phyloP scores from a whole-genome alignment of 2,797 vertebrate genomes.

The Scolopax bukidnonensis region DNA sequence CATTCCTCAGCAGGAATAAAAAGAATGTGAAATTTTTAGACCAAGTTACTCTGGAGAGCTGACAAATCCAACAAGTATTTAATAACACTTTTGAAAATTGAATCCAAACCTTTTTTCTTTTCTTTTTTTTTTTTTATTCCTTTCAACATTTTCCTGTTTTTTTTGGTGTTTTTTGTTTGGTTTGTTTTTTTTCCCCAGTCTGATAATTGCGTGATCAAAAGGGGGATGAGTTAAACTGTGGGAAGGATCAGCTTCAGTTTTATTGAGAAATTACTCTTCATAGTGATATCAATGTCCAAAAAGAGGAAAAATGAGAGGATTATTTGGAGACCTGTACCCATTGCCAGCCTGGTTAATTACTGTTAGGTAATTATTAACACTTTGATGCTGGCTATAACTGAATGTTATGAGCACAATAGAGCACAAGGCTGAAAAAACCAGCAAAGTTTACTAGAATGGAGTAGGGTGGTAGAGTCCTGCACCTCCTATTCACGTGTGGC shows the following conservation, averaged over 20 bases:
- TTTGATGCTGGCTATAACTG: neutral
- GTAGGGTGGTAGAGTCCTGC: neutral
- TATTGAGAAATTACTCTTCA: neutral
- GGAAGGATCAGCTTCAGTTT: neutral
- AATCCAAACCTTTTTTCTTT: neutral
- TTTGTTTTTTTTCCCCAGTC: neutral
- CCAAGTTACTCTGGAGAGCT: neutral
- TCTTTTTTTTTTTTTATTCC: neutral
- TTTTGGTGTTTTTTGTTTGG: neutral
- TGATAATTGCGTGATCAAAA: neutral
- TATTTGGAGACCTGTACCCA: neutral
- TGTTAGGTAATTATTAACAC: neutral
- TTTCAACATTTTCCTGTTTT: neutral
- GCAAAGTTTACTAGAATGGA: neutral
- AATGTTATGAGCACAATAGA: neutral
- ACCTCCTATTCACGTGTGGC: neutral
- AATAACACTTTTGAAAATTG: neutral
- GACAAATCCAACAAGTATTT: constrained; percentile 1
- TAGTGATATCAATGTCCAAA: neutral
- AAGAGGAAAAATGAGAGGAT: neutral
- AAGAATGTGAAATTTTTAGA: neutral
- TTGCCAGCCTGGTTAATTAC: neutral
- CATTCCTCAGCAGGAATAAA: neutral
- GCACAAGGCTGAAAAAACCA: neutral
- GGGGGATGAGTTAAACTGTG: neutral